Evolutionary conservation across 2,797 vertebrate genomes (phyloP).

Genomic region (Myotis daubentonii): DNA sequence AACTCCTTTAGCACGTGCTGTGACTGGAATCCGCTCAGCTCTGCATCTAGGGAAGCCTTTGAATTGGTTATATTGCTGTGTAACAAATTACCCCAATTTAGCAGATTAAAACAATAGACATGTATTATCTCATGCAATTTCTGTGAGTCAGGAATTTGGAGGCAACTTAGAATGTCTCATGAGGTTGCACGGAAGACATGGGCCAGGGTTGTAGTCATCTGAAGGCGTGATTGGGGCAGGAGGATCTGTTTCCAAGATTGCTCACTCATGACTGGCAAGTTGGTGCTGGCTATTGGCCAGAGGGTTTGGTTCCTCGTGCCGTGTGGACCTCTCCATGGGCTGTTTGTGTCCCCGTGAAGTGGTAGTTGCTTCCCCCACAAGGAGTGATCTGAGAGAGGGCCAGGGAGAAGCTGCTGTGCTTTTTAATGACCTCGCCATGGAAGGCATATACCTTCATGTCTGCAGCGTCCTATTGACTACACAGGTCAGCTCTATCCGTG

Average conservation of each 20-base stretch:
- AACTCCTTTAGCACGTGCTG: fast-evolving
- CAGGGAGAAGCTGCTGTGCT: background rate
- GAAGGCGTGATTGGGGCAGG: background rate
- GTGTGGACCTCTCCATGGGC: background rate
- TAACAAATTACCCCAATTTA: background rate
- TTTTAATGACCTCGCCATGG: background rate
- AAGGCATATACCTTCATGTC: background rate
- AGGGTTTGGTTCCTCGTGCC: fast-evolving
- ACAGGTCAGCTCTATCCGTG: fast-evolving
- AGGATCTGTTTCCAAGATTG: background rate
- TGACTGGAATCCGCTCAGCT: background rate
- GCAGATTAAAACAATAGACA: background rate
- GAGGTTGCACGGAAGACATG: background rate
- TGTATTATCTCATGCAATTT: background rate
- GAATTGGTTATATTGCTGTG: too few relatives aligned
- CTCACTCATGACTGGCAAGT: fast-evolving
- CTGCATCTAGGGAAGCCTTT: background rate
- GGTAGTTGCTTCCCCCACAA: background rate
- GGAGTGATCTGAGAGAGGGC: too few relatives aligned
- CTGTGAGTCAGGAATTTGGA: background rate
- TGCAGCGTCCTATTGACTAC: fast-evolving
- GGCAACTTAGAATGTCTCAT: background rate
- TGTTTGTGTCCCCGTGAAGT: background rate
- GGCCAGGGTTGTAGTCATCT: background rate
- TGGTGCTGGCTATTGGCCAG: background rate